Conservation (phyloP, 1,140 invertebrate genomes). For the Heliconius eleuchia region DNA sequence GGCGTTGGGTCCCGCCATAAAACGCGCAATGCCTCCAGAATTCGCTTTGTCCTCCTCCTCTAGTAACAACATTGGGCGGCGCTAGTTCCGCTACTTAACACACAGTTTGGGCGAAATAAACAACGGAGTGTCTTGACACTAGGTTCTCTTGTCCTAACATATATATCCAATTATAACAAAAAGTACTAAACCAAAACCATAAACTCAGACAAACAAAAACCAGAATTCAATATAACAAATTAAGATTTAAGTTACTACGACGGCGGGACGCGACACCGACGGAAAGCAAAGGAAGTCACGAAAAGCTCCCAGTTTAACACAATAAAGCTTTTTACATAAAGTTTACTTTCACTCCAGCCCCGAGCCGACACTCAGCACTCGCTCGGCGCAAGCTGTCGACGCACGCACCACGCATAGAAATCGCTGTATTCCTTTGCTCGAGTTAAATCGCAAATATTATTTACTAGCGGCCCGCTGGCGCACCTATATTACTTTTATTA, state of each 20-base stretch:
- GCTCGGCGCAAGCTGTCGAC: background rate
- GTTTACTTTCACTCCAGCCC: background rate
- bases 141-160: too few relatives aligned
- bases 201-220: too few relatives aligned
- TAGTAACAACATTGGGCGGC: too few relatives aligned
- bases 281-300: background rate
- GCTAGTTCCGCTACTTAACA: too few relatives aligned
- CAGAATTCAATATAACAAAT: too few relatives aligned
- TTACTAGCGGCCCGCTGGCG: background rate
- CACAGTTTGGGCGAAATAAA: too few relatives aligned
- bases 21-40: too few relatives aligned
- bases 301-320: background rate
- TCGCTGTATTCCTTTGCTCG: background rate
- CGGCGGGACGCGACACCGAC: background rate
- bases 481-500: background rate
- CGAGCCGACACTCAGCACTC: background rate
- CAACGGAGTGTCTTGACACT: too few relatives aligned
- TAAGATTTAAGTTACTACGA: background rate
- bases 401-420: background rate
- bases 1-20: too few relatives aligned
- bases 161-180: too few relatives aligned
- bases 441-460: background rate
- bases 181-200: too few relatives aligned
- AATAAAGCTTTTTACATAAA: conserved; percentile 12
- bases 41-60: too few relatives aligned